These are phyloP conservation scores for Gambusia yucatana DNA, from an alignment of 2,797 vertebrate genomes.

Conservation along the genomic window DNA sequence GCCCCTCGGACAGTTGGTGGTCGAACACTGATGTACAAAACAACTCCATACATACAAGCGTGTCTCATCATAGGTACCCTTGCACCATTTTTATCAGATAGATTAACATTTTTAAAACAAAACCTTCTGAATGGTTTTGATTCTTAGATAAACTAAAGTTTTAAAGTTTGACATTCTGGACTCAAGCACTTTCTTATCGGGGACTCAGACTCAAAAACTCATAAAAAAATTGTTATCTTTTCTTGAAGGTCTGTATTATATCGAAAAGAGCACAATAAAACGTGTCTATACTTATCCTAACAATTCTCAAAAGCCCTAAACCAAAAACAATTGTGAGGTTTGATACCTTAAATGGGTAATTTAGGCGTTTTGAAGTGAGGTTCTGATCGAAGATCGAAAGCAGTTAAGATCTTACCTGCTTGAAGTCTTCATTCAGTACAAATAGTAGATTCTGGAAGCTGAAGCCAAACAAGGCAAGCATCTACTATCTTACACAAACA, in stretches of 20 bases:
- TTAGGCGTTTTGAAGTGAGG: not conserved
- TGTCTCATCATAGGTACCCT: constrained; percentile 16
- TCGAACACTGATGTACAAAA: constrained; percentile 37
- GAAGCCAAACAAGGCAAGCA: not conserved
- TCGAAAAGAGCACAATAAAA: not conserved
- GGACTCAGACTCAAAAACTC: not conserved
- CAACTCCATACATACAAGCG: constrained; percentile 19
- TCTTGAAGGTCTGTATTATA: not conserved
- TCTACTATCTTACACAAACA: not conserved
- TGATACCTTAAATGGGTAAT: not conserved
- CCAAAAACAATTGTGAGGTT: not conserved
- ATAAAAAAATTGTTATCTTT: not conserved
- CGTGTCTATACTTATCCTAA: not conserved
- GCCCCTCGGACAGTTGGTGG: constrained; percentile 43
- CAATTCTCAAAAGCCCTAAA: not conserved
- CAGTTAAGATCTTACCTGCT: not conserved
- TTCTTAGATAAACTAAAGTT: not conserved
- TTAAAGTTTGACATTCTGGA: not conserved
- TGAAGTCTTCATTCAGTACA: not conserved
- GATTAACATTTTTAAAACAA: not conserved
- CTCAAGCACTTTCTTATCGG: not conserved
- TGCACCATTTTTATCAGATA: not conserved
- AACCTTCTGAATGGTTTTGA: not conserved
- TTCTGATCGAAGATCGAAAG: not conserved
- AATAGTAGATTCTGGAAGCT: not conserved